phyloP scores from a whole-genome alignment of 35 echinoderm and acorn worm genomes.

The Eucidaris tribuloides region DNA sequence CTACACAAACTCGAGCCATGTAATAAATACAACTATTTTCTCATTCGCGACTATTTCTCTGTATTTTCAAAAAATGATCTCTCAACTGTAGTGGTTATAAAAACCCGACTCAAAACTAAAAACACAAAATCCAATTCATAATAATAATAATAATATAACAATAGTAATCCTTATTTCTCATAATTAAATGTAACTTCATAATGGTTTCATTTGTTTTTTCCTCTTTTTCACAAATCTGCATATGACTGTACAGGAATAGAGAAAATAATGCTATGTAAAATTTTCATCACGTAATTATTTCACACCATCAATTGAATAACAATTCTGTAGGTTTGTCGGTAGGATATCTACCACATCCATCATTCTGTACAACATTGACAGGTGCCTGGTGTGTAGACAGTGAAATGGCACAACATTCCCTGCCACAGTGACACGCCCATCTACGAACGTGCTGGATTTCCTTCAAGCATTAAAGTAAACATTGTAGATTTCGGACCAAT shows the following conservation, averaged over 20 bases:
- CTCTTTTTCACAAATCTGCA: constrained; percentile 18
- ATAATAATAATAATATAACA: constrained; percentile 25
- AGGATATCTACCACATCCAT: too few species aligned
- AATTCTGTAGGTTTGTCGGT: too few species aligned
- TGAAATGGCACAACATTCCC: too few species aligned
- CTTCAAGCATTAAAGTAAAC: too few species aligned
- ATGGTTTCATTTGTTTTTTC: constrained; percentile 4
- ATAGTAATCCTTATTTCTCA: constrained; percentile 13
- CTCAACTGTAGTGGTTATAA: background rate
- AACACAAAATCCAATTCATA: constrained; percentile 15
- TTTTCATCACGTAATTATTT: too few species aligned
- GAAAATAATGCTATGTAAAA: constrained; percentile 24
- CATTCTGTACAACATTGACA: too few species aligned
- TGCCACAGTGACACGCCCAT: too few species aligned
- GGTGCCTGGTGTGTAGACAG: too few species aligned
- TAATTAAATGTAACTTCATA: constrained; percentile 21
- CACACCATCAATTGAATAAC: too few species aligned
- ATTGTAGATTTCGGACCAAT: too few species aligned
- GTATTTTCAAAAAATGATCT: constrained; percentile 15
- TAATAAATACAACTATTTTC: constrained; percentile 33
- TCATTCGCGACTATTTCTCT: too few species aligned
- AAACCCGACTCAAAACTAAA: constrained; percentile 12
- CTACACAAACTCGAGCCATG: constrained; percentile 27
- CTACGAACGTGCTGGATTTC: too few species aligned
- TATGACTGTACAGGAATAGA: background rate